phyloP scores from a whole-genome alignment of 2,113 vertebrate species.

The Cyphomyrus plagiostoma region DNA sequence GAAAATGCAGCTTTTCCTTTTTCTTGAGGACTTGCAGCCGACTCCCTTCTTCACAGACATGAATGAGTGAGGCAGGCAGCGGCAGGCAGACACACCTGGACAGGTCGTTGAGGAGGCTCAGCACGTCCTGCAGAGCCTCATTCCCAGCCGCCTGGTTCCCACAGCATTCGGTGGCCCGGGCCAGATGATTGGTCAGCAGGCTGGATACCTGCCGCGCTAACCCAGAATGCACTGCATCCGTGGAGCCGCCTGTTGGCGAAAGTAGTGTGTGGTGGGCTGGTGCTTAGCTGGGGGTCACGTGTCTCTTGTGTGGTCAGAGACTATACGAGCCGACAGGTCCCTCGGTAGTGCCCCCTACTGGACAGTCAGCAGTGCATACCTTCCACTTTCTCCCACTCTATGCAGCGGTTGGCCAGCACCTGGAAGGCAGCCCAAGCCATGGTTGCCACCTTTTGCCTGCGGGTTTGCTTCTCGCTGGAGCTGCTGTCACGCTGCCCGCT shows the following conservation, averaged over 20 bases:
- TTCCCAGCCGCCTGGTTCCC: constrained; percentile 97
- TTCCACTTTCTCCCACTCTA: constrained; percentile 98
- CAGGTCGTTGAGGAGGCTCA: constrained; percentile 93
- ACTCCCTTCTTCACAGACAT: background rate
- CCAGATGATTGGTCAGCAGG: constrained; percentile 91
- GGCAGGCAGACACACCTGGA: constrained; percentile 69
- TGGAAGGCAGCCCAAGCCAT: constrained; percentile 99
- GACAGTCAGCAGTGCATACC: constrained; percentile 54
- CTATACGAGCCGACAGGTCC: background rate
- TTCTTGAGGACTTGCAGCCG: background rate
- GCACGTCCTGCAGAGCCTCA: constrained; percentile 90
- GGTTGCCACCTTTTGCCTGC: constrained; percentile 93
- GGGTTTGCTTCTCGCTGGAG: constrained; percentile 93
- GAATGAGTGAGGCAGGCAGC: too few species aligned
- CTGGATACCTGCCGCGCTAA: constrained; percentile 94
- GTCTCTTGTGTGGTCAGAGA: background rate
- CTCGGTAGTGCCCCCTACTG: background rate
- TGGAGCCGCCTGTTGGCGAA: constrained; percentile 72
- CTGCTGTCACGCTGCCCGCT: constrained; percentile 88
- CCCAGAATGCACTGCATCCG: constrained; percentile 92
- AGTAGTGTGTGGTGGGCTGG: background rate
- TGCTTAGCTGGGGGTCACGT: background rate
- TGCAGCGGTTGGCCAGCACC: constrained; percentile 93
- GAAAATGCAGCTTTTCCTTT: background rate
- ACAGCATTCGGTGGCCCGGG: constrained; percentile 89